Conservation (phyloP, 2,797 vertebrate species). For the Microcaecilia unicolor region DNA sequence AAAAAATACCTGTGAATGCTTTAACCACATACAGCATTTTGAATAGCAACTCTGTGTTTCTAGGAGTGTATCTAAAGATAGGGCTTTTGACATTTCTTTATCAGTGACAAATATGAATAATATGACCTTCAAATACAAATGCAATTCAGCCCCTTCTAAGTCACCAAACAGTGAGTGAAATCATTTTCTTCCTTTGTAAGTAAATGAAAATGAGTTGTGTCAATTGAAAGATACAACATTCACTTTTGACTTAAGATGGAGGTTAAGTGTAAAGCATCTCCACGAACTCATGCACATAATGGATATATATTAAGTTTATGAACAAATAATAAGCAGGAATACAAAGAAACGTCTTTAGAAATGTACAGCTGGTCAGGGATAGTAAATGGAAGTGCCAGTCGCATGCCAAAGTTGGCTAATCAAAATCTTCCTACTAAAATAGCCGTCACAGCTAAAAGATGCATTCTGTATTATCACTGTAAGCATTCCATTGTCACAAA, state of each 20-base stretch:
- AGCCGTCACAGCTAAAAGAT: no score
- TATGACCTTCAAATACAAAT: slow-evolving; percentile 44
- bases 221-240: slow-evolving; percentile 35
- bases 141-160: slow-evolving; percentile 42
- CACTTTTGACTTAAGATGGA: slow-evolving; percentile 40
- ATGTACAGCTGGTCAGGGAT: slow-evolving; percentile 52
- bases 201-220: slow-evolving; percentile 29
- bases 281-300: slow-evolving; percentile 34
- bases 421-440: no score
- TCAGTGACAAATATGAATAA: slow-evolving; percentile 25
- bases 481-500: no score
- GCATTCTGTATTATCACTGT: no score
- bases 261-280: slow-evolving; percentile 36
- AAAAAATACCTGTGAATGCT: no score
- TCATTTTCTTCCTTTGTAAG: slow-evolving; percentile 34
- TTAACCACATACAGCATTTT: neutral
- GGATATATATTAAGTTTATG: slow-evolving; percentile 41
- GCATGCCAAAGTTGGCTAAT: slow-evolving; percentile 26
- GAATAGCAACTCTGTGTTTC: slow-evolving; percentile 24
- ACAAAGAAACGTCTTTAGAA: slow-evolving; percentile 23
- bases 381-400: slow-evolving; percentile 41
- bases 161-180: slow-evolving; percentile 42
- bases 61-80: slow-evolving; percentile 21
- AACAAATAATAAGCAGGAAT: slow-evolving; percentile 31
- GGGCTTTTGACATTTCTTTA: slow-evolving; percentile 40